A percentile compares a stretch with the other conserved stretches of the same genome.
Conservation (phyloP, 1,140 invertebrate species). For the Trichonephila inaurata region DNA sequence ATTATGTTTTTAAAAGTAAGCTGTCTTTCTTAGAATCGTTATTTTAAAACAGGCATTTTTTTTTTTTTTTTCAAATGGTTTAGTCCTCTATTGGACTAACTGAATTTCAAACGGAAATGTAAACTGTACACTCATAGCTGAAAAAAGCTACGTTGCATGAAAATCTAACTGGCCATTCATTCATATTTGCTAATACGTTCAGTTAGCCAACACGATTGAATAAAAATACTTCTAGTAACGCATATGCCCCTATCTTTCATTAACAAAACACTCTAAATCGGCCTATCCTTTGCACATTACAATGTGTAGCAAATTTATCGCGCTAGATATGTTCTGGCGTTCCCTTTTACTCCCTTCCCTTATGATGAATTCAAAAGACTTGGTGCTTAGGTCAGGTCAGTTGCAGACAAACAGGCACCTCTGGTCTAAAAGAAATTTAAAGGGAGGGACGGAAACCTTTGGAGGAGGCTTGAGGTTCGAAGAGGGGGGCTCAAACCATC, state of each 20-base stretch:
- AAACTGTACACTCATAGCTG: background rate
- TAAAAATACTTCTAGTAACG: background rate
- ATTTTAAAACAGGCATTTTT: no score
- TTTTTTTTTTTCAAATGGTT: no score
- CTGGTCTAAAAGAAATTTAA: background rate
- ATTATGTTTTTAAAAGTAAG: no score
- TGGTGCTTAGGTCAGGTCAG: conserved; percentile 65
- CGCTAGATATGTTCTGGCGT: background rate
- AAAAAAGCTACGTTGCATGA: background rate
- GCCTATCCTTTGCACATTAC: background rate
- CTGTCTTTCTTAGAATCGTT: no score
- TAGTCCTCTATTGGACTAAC: background rate
- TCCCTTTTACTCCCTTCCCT: background rate
- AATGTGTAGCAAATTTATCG: conserved; percentile 35
- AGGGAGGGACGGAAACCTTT: conserved; percentile 14
- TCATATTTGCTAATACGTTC: background rate
- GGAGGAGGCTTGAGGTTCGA: background rate
- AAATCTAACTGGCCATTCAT: background rate
- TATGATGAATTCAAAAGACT: background rate
- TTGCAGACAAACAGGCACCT: conserved; percentile 30
- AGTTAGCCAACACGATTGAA: background rate
- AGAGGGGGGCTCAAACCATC: background rate
- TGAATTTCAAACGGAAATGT: background rate
- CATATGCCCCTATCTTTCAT: background rate
- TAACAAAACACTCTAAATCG: background rate